Percentiles rank a stretch among this genome's conserved stretches.
phyloP scores from a whole-genome alignment of 2,113 vertebrate genomes.

The Stigmatopora nigra region DNA sequence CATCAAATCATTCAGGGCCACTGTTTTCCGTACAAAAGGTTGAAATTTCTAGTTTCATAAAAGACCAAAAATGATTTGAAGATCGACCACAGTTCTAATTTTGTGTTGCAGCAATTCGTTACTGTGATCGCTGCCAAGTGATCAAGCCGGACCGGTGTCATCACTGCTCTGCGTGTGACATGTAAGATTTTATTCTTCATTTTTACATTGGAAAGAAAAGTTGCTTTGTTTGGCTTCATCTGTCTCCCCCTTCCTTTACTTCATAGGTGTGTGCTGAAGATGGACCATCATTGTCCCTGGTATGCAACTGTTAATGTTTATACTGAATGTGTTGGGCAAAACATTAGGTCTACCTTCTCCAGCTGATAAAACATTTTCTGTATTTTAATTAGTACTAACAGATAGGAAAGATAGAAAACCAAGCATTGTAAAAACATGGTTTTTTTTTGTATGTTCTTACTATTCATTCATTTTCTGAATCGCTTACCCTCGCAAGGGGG shows the following conservation, averaged over 20 bases:
- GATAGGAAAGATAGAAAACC: no score
- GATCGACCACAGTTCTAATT: no score
- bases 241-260: neutral
- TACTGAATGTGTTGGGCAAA: neutral
- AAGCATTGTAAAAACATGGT: no score
- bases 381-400: no score
- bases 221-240: neutral
- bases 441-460: no score
- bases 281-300: conserved; percentile 99
- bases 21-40: neutral
- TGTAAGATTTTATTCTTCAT: conserved; percentile 59
- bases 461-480: no score
- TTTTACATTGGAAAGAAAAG: neutral
- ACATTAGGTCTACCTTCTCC: neutral
- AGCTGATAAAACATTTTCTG: neutral
- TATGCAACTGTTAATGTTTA: conserved; percentile 56
- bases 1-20: no score
- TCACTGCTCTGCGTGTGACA: conserved; percentile 93
- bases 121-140: conserved; percentile 91
- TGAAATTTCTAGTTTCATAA: neutral
- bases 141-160: conserved; percentile 96
- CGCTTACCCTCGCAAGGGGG: no score
- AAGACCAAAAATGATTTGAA: no score
- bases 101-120: conserved; percentile 79
- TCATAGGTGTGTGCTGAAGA: conserved; percentile 90